These are phyloP conservation scores for Anthophora plumipes DNA, from an alignment of 2,888 invertebrate species.

Conservation along the genomic window DNA sequence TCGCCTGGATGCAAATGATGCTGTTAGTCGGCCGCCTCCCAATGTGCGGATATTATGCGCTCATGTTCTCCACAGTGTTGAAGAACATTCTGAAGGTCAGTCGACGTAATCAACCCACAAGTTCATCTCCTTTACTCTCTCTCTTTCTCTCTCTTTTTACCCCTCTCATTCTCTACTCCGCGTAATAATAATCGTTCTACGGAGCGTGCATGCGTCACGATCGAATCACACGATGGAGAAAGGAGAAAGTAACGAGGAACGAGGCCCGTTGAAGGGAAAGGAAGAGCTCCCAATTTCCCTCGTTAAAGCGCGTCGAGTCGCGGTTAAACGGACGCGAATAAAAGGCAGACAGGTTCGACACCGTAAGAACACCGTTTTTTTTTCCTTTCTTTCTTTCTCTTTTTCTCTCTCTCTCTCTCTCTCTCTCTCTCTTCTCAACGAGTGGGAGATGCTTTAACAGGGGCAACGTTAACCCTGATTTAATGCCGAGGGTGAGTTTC, in stretches of 20 bases:
- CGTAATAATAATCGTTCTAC: slow-evolving; percentile 6
- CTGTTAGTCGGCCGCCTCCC: slow-evolving; percentile 86
- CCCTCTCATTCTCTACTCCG: not conserved
- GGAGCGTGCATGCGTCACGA: not conserved
- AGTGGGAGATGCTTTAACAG: slow-evolving; percentile 3
- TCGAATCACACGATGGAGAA: not conserved
- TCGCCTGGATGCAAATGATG: slow-evolving; percentile 86
- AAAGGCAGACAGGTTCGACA: slow-evolving; percentile 31
- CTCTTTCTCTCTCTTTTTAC: too few species aligned
- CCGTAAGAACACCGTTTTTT: slow-evolving; percentile 39
- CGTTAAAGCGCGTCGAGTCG: slow-evolving; percentile 23
- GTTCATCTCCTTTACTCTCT: too few species aligned
- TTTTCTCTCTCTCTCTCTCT: too few species aligned
- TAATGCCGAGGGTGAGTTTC: slow-evolving; percentile 39
- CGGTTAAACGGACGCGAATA: slow-evolving; percentile 29
- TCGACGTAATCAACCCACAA: not conserved
- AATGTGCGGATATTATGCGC: slow-evolving; percentile 86
- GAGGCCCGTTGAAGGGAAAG: not conserved
- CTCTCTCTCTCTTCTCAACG: too few species aligned
- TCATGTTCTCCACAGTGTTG: slow-evolving; percentile 86
- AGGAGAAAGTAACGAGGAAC: slow-evolving; percentile 21
- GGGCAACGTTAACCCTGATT: slow-evolving; percentile 52
- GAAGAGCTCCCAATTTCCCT: slow-evolving; percentile 23
- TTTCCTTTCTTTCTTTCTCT: too few species aligned
- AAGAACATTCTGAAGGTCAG: slow-evolving; percentile 86